These are phyloP conservation scores for Melanostoma mellinum DNA, from an alignment of 2,888 invertebrate genomes.

Conservation along the genomic window DNA sequence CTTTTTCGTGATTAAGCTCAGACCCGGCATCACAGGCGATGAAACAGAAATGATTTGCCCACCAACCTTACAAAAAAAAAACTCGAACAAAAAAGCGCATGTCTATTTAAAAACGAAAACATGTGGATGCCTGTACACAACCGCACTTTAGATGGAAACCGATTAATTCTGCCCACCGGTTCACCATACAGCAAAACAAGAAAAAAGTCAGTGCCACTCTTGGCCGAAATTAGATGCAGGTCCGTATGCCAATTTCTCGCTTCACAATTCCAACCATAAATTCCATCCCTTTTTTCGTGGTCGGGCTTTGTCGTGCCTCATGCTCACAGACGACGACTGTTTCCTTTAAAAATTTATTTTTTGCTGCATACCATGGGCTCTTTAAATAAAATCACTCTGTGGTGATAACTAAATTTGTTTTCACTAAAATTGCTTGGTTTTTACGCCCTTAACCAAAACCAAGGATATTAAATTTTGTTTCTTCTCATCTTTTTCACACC, in stretches of 20 bases:
- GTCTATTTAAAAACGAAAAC: too few species aligned
- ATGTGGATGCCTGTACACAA: too few species aligned
- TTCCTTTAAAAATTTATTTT: conserved; percentile 28
- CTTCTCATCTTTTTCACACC: conserved; percentile 12
- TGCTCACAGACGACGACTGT: conserved; percentile 30
- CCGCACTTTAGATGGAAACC: too few species aligned
- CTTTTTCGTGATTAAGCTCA: too few species aligned
- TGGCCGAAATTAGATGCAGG: conserved; percentile 47
- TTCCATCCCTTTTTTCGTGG: conserved; percentile 25
- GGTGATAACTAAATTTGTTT: conserved; percentile 47
- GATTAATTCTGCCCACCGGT: too few species aligned
- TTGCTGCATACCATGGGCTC: conserved; percentile 1
- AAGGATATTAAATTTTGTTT: conserved; percentile 43
- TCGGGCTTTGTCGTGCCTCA: neutral
- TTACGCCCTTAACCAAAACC: neutral
- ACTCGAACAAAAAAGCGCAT: too few species aligned
- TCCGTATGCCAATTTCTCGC: conserved; percentile 55
- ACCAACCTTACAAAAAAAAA: too few species aligned
- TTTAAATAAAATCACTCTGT: conserved; percentile 62
- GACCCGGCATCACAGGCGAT: too few species aligned
- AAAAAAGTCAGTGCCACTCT: conserved; percentile 14
- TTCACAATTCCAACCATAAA: conserved; percentile 53
- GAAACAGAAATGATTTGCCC: too few species aligned
- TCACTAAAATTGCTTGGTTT: conserved; percentile 10
- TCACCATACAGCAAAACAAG: neutral